Percentiles rank a stretch among this genome's conserved stretches.
Evolutionary conservation across 2,888 invertebrate species (phyloP).

Genomic region (Tillus elongatus): DNA sequence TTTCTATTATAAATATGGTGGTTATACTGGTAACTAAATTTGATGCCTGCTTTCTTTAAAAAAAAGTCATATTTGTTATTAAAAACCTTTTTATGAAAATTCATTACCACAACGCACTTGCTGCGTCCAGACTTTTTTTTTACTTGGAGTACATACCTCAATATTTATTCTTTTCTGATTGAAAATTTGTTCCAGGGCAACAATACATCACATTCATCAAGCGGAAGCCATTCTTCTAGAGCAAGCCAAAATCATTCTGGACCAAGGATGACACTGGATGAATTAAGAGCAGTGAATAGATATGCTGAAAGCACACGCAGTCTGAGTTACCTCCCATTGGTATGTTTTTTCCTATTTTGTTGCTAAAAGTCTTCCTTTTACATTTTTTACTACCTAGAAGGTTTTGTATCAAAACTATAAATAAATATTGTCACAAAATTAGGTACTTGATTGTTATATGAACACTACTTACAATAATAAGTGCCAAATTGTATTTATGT

Average conservation of each 20-base stretch:
- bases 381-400: too few species aligned
- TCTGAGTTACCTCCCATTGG: slow-evolving; percentile 84
- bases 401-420: too few species aligned
- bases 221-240: slow-evolving; percentile 60
- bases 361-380: not conserved
- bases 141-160: too few species aligned
- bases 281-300: slow-evolving; percentile 75
- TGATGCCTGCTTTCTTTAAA: too few species aligned
- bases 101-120: too few species aligned
- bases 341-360: slow-evolving; percentile 41
- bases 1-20: too few species aligned
- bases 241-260: slow-evolving; percentile 50
- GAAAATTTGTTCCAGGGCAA: slow-evolving; percentile 27
- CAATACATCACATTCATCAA: slow-evolving; percentile 62
- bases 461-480: slow-evolving; percentile 4
- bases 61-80: too few species aligned
- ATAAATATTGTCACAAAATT: not conserved
- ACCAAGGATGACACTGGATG: slow-evolving; percentile 71
- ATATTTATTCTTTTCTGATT: too few species aligned
- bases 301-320: slow-evolving; percentile 89
- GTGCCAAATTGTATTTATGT: not conserved
- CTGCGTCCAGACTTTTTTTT: too few species aligned
- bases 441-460: not conserved
- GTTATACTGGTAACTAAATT: too few species aligned
- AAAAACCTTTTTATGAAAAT: too few species aligned